Evolutionary conservation across 2,888 invertebrate species (phyloP).

Genomic region (Arrhopalites spinosus): DNA sequence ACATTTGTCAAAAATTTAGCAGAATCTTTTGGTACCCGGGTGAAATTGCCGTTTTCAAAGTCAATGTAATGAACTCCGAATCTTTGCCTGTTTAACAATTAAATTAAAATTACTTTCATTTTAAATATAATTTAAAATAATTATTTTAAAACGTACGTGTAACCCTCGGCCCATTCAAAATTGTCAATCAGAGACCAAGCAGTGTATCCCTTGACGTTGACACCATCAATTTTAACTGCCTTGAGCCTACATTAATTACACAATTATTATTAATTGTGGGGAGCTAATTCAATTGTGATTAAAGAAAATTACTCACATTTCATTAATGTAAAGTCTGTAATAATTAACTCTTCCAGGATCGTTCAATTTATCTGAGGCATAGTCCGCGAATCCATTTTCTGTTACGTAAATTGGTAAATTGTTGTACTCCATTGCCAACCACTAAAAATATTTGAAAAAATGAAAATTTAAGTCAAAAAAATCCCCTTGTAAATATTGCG

Average conservation of each 20-base stretch:
- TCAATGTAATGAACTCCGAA: slow-evolving; percentile 41
- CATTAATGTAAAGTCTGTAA: slow-evolving; percentile 52
- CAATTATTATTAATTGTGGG: too few species aligned
- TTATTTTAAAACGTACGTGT: slow-evolving; percentile 36
- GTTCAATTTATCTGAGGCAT: slow-evolving; percentile 38
- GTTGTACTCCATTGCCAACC: slow-evolving; percentile 48
- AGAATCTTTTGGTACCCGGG: slow-evolving; percentile 57
- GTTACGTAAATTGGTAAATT: slow-evolving; percentile 51
- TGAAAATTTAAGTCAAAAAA: too few species aligned
- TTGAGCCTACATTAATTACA: too few species aligned
- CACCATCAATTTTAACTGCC: slow-evolving; percentile 49
- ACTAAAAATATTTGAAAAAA: too few species aligned
- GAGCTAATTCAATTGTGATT: too few species aligned
- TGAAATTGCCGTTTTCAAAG: slow-evolving; percentile 31
- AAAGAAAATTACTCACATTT: too few species aligned
- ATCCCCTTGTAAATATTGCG: too few species aligned
- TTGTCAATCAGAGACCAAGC: slow-evolving; percentile 49
- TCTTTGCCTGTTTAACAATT: slow-evolving; percentile 21
- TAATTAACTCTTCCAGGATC: slow-evolving; percentile 52
- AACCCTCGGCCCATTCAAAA: slow-evolving; percentile 48
- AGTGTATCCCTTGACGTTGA: slow-evolving; percentile 49
- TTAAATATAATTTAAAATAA: too few species aligned
- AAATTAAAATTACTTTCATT: neutral
- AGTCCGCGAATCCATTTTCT: slow-evolving; percentile 43
- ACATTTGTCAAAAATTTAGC: slow-evolving; percentile 57